phyloP scores from a whole-genome alignment of 2,113 vertebrate species.

The Zosterops borbonicus region DNA sequence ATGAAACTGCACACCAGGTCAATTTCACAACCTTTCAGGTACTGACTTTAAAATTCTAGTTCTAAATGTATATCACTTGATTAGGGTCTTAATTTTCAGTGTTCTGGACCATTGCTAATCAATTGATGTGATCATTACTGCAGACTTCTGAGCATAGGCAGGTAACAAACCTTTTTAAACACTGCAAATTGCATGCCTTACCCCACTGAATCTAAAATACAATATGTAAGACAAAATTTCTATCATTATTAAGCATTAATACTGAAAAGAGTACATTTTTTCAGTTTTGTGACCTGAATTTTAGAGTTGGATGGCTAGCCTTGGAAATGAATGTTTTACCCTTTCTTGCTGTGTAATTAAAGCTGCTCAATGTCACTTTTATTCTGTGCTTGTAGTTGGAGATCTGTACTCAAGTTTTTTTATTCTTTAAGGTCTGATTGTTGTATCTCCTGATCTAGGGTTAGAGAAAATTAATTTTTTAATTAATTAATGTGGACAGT shows the following conservation, averaged over 20 bases:
- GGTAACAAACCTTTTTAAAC: neutral
- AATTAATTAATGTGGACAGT: neutral
- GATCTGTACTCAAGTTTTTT: neutral
- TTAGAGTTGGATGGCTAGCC: neutral
- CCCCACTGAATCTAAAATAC: neutral
- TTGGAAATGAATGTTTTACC: neutral
- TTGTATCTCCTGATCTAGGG: neutral
- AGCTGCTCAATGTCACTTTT: neutral
- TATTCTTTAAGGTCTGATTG: neutral
- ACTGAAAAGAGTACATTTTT: neutral
- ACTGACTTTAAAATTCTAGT: neutral
- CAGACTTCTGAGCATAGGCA: neutral
- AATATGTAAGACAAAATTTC: neutral
- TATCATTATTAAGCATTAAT: neutral
- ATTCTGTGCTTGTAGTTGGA: neutral
- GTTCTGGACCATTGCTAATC: neutral
- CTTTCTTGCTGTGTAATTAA: neutral
- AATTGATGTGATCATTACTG: neutral
- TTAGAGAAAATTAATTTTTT: neutral
- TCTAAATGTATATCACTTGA: neutral
- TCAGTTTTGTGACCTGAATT: neutral
- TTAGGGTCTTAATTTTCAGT: neutral
- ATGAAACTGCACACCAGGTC: slow-evolving; percentile 80
- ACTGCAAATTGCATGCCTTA: neutral
- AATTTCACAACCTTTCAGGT: slow-evolving; percentile 87